Conservation (phyloP, 2,797 vertebrate genomes). For the Coregonus ussuriensis region DNA sequence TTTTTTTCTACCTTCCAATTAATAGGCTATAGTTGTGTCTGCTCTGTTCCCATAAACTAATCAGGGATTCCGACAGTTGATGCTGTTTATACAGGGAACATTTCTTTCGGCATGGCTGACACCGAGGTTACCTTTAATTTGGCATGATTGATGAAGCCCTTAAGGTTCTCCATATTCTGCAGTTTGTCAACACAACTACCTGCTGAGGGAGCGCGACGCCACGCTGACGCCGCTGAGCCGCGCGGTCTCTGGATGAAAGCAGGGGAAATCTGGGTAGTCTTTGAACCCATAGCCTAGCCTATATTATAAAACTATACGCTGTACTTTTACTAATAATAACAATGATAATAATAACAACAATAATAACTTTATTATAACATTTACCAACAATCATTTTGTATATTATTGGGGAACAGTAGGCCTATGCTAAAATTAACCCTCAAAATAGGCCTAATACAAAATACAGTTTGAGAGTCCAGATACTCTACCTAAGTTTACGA, state of each 20-base stretch:
- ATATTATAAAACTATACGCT: too few species aligned
- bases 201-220: conserved; percentile 80
- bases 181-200: conserved; percentile 89
- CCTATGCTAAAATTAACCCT: neutral
- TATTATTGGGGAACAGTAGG: neutral
- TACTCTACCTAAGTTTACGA: neutral
- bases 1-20: neutral
- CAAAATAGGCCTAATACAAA: neutral
- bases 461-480: neutral
- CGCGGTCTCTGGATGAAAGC: conserved; percentile 22
- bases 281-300: neutral
- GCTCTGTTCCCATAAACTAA: neutral
- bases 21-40: neutral
- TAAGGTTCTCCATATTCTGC: conserved; percentile 82
- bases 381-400: neutral
- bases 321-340: neutral
- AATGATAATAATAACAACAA: neutral
- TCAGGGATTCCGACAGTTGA: conserved; percentile 33
- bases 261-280: neutral
- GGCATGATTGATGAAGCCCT: conserved; percentile 95
- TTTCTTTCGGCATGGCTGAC: conserved; percentile 66
- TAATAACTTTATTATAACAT: neutral
- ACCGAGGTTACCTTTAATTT: conserved; percentile 87
- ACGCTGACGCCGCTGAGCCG: conserved; percentile 78
- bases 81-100: conserved; percentile 81